Conservation (phyloP, 2,888 invertebrate species). For the Cartodere bifasciata region DNA sequence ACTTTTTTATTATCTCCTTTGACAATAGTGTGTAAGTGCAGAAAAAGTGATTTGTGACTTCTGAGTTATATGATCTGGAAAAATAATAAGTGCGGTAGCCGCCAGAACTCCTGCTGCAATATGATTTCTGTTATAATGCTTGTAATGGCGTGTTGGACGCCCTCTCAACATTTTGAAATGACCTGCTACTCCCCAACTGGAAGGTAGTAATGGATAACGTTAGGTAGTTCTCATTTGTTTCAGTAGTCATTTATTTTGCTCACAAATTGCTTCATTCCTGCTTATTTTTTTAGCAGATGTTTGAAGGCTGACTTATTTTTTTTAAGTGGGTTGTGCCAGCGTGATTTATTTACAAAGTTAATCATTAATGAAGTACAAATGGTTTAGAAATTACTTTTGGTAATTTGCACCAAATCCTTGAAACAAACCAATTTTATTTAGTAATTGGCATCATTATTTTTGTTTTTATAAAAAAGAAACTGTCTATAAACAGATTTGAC, state of each 20-base stretch:
- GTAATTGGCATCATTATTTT: no score
- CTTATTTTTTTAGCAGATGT: no score
- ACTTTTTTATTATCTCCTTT: constrained; percentile 10
- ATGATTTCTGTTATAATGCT: constrained; percentile 26
- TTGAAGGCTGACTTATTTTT: no score
- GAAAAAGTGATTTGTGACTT: constrained; percentile 25
- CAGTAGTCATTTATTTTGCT: constrained; percentile 10
- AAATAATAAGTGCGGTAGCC: constrained; percentile 29
- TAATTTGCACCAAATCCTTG: no score
- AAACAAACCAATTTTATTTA: no score
- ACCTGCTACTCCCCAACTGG: constrained; percentile 4
- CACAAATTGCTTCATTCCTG: constrained; percentile 16
- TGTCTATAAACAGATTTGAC: no score
- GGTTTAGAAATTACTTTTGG: no score
- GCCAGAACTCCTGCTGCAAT: no score
- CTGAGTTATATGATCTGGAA: constrained; percentile 27
- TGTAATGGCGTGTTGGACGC: constrained; percentile 23
- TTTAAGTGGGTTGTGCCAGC: no score
- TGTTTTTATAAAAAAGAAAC: no score
- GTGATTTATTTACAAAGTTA: no score
- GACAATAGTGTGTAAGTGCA: constrained; percentile 8
- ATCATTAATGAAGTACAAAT: no score
- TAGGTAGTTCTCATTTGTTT: constrained; percentile 11
- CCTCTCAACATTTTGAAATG: constrained; percentile 9
- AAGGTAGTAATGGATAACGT: constrained; percentile 16